Percentiles rank a stretch among this genome's conserved stretches.
These are phyloP conservation scores for Eledona agricola DNA, from an alignment of 2,888 invertebrate genomes.

Conservation along the genomic window DNA sequence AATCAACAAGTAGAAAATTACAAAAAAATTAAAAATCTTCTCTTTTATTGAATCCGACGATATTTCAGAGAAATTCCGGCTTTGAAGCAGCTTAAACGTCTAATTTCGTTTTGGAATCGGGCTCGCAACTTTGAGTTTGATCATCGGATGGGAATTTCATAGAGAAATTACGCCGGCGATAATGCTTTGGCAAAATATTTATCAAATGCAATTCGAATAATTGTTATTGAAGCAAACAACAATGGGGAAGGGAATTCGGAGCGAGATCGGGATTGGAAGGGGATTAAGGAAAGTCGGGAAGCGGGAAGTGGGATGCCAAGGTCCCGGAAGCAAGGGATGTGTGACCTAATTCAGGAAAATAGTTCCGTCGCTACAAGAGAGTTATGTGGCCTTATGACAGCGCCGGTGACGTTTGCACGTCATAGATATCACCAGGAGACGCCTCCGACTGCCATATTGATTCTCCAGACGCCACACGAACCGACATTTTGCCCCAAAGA, in stretches of 20 bases:
- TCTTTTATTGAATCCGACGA: no score
- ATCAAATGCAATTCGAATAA: slow-evolving; percentile 34
- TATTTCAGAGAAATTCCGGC: no score
- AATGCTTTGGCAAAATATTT: slow-evolving; percentile 31
- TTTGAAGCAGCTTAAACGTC: slow-evolving; percentile 13
- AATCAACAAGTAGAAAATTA: no score
- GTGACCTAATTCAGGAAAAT: slow-evolving; percentile 33
- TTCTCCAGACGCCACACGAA: slow-evolving; percentile 12
- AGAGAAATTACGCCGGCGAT: slow-evolving; percentile 28
- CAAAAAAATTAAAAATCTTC: no score
- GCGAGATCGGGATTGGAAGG: slow-evolving; percentile 29
- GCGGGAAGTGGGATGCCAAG: slow-evolving; percentile 35
- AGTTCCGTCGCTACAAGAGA: slow-evolving; percentile 28
- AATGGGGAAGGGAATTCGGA: slow-evolving; percentile 31
- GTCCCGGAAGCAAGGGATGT: slow-evolving; percentile 35
- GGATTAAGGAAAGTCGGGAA: slow-evolving; percentile 33
- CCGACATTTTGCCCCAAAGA: slow-evolving; percentile 16
- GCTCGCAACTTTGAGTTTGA: slow-evolving; percentile 22
- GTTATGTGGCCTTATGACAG: slow-evolving; percentile 29
- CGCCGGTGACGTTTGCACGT: slow-evolving; percentile 21
- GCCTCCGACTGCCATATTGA: slow-evolving; percentile 23
- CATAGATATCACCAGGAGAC: slow-evolving; percentile 22
- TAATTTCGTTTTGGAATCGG: no score
- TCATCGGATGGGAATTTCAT: slow-evolving; percentile 20
- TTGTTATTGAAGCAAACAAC: slow-evolving; percentile 36